Evolutionary conservation across 2,113 vertebrate species (phyloP).

Genomic region (Thymallus thymallus): DNA sequence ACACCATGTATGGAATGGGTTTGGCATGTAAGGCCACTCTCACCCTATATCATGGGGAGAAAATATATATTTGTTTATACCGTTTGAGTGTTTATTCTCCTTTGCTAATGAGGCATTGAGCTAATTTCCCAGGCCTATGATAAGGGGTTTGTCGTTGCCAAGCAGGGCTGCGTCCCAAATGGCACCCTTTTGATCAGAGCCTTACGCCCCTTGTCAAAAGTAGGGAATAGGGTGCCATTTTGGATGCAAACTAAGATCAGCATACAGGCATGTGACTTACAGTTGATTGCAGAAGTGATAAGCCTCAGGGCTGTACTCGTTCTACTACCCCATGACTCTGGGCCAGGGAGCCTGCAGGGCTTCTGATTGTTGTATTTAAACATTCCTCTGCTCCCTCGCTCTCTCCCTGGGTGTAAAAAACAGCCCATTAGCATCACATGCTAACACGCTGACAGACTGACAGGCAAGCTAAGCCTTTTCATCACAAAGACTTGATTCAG

Average conservation of each 20-base stretch:
- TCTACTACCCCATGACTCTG: conserved; percentile 44
- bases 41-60: conserved; percentile 6
- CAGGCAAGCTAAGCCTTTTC: not conserved
- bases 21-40: conserved; percentile 8
- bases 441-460: conserved; percentile 54
- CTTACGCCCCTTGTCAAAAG: no score
- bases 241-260: conserved; percentile 15
- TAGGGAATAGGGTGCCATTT: no score
- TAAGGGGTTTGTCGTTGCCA: conserved; percentile 32
- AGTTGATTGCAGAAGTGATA: conserved; percentile 35
- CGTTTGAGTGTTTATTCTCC: conserved; percentile 36
- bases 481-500: not conserved
- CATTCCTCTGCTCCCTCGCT: conserved; percentile 45
- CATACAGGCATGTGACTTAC: conserved; percentile 50
- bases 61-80: conserved; percentile 11
- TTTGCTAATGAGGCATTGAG: conserved; percentile 34
- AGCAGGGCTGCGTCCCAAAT: not conserved
- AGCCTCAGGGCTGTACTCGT: conserved; percentile 28
- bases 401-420: conserved; percentile 45
- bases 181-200: not conserved
- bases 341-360: conserved; percentile 40
- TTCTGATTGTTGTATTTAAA: conserved; percentile 38
- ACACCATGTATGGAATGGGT: conserved; percentile 33
- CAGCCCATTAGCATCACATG: conserved; percentile 63
- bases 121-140: conserved; percentile 34